phyloP scores from a whole-genome alignment of 2,113 vertebrate genomes.

The Eupsittula cactorum region DNA sequence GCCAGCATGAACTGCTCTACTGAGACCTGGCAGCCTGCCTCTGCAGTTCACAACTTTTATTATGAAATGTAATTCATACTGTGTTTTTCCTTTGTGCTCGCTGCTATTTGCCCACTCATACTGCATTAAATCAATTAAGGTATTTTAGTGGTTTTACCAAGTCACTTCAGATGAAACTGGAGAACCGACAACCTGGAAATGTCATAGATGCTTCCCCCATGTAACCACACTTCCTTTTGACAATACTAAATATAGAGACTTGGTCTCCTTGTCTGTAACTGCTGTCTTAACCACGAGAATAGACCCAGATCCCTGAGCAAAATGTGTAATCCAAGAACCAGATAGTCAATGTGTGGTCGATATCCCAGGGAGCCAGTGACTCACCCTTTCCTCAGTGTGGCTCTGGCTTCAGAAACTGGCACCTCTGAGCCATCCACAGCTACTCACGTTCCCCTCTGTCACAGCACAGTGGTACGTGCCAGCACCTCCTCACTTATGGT shows the following conservation, averaged over 20 bases:
- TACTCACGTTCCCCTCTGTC: neutral
- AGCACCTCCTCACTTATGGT: neutral
- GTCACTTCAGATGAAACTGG: neutral
- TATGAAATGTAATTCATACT: neutral
- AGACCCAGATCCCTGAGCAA: neutral
- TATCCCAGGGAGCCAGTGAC: neutral
- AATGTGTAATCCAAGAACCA: neutral
- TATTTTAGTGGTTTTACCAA: neutral
- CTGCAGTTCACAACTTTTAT: neutral
- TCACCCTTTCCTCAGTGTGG: neutral
- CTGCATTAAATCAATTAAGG: neutral
- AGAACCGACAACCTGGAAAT: neutral
- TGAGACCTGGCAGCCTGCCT: neutral
- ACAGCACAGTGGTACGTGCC: neutral
- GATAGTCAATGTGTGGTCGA: rapidly evolving
- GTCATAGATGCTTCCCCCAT: neutral
- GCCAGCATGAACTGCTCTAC: neutral
- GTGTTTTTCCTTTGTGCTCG: neutral
- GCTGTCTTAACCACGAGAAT: rapidly evolving
- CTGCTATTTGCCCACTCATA: neutral
- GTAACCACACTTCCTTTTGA: neutral
- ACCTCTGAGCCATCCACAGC: neutral
- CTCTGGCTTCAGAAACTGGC: neutral
- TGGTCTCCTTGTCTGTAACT: neutral
- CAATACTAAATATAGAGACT: neutral